Percentiles rank a stretch among this genome's conserved stretches.
These are phyloP conservation scores for Nymphalis io DNA, from an alignment of 1,140 invertebrate species.

Conservation along the genomic window DNA sequence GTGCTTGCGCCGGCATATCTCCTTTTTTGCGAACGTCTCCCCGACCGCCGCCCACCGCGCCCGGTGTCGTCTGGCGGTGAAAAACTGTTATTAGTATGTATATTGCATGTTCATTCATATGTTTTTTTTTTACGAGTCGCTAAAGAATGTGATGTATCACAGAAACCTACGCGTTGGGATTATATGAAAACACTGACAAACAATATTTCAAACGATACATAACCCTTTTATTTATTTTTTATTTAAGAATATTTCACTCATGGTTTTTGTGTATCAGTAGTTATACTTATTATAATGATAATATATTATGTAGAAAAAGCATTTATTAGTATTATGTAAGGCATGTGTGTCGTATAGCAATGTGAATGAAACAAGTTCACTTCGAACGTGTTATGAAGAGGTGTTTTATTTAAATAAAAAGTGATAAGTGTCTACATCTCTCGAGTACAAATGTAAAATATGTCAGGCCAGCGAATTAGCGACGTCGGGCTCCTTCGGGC, in stretches of 20 bases:
- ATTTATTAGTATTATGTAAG: too few relatives aligned
- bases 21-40: conserved; percentile 12
- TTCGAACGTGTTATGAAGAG: too few relatives aligned
- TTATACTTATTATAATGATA: too few relatives aligned
- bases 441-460: background rate
- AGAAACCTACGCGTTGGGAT: background rate
- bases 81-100: conserved; percentile 25
- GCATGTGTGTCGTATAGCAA: too few relatives aligned
- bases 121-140: background rate
- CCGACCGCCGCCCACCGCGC: conserved; percentile 6
- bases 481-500: background rate
- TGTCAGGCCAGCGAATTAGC: background rate
- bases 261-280: too few relatives aligned
- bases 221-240: background rate
- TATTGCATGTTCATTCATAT: conserved; percentile 8
- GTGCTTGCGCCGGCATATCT: conserved; percentile 1
- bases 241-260: too few relatives aligned
- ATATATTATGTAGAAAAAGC: too few relatives aligned
- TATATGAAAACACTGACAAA: background rate
- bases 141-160: background rate
- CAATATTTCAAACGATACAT: background rate
- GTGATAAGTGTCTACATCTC: background rate
- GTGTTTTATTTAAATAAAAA: conserved; percentile 3
- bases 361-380: too few relatives aligned
- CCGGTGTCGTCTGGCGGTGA: background rate